Percentiles rank a stretch among this genome's conserved stretches.
Evolutionary conservation across 2,113 vertebrate species (phyloP).

Genomic region (Zootoca vivipara): DNA sequence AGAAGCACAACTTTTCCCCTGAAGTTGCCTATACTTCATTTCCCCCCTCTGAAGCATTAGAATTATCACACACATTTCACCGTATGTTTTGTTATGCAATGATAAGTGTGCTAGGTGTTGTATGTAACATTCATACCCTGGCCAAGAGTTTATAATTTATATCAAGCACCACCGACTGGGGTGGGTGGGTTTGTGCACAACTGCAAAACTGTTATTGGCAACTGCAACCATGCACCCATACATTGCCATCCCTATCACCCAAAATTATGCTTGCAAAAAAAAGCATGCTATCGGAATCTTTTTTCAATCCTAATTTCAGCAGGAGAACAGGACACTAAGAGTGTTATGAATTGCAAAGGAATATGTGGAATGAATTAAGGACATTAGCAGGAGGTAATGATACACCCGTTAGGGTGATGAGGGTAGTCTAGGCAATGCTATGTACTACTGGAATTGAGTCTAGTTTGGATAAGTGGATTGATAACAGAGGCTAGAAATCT

Average conservation of each 20-base stretch:
- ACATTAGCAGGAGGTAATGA: neutral
- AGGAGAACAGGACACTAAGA: no score
- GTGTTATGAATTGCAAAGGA: neutral
- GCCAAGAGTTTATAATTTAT: neutral
- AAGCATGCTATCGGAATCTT: no score
- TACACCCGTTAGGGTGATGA: no score
- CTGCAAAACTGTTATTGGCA: no score
- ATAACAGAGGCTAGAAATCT: no score
- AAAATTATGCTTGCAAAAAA: no score
- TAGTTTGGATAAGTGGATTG: neutral
- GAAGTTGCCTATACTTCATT: neutral
- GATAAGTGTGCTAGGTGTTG: neutral
- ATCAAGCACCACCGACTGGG: no score
- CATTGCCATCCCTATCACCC: no score
- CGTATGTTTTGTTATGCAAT: neutral
- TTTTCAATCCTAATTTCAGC: no score
- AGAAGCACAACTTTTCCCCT: neutral
- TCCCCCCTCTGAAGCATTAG: neutral
- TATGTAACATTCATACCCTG: neutral
- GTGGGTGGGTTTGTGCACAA: neutral
- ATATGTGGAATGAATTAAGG: neutral
- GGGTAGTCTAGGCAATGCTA: neutral
- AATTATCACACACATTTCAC: neutral
- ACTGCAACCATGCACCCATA: no score
- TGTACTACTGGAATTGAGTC: neutral